phyloP scores from a whole-genome alignment of 2,888 invertebrate genomes.

The Caenorhabditis sulstoni region DNA sequence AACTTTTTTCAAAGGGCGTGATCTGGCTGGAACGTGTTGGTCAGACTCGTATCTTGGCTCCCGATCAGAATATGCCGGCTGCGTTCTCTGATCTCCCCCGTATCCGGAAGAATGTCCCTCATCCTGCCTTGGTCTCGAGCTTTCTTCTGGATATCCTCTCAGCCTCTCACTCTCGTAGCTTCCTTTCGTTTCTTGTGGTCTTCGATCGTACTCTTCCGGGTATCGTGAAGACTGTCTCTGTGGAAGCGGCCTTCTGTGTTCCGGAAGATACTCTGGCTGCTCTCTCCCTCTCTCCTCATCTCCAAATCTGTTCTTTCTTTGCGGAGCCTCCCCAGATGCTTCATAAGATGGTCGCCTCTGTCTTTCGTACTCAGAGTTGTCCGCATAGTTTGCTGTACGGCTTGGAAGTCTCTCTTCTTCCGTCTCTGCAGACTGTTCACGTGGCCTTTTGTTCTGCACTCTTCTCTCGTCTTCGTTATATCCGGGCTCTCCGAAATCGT shows the following conservation, averaged over 20 bases:
- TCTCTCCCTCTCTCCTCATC: slow-evolving; percentile 35
- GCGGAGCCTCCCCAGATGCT: slow-evolving; percentile 31
- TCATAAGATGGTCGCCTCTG: slow-evolving; percentile 40
- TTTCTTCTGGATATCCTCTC: slow-evolving; percentile 27
- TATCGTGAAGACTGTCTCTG: slow-evolving; percentile 31
- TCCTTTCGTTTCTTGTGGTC: slow-evolving; percentile 32
- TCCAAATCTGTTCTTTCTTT: slow-evolving; percentile 25
- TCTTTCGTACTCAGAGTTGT: slow-evolving; percentile 19
- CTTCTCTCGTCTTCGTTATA: slow-evolving; percentile 31
- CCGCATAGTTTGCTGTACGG: slow-evolving; percentile 12
- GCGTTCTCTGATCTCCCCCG: slow-evolving; percentile 23
- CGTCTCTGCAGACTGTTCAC: slow-evolving; percentile 18
- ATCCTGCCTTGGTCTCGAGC: slow-evolving; percentile 9
- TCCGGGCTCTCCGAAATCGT: slow-evolving; percentile 35
- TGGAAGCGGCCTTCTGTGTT: slow-evolving; percentile 22
- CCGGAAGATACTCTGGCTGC: not conserved
- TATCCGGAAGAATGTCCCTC: slow-evolving; percentile 34
- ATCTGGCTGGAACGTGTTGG: slow-evolving; percentile 7
- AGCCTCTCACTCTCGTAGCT: slow-evolving; percentile 12
- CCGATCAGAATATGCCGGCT: not conserved
- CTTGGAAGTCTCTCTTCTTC: slow-evolving; percentile 10
- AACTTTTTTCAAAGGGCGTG: slow-evolving; percentile 34
- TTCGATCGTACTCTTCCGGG: slow-evolving; percentile 38
- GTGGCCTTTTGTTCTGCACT: slow-evolving; percentile 13
- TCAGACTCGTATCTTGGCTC: slow-evolving; percentile 30